phyloP scores from a whole-genome alignment of 30 jellyfish, hydroid and myxozoan species.

The Cassiopea xamachana region DNA sequence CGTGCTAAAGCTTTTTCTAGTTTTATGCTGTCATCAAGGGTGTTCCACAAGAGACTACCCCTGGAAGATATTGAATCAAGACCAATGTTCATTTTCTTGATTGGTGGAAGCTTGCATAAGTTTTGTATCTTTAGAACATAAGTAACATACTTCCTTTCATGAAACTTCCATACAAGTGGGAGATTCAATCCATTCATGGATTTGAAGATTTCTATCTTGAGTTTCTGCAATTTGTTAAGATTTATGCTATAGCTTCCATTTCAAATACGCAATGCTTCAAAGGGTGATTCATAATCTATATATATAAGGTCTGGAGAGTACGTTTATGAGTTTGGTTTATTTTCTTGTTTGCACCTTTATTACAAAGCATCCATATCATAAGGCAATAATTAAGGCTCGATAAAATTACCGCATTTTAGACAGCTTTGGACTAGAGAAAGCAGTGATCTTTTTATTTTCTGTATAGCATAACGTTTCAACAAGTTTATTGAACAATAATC shows the following conservation, averaged over 20 bases:
- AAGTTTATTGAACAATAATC: too few relatives aligned
- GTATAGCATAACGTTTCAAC: too few relatives aligned
- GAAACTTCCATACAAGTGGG: constrained; percentile 18
- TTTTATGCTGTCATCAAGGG: neutral
- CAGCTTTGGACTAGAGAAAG: too few relatives aligned
- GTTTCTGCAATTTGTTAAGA: constrained; percentile 5
- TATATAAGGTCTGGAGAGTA: too few relatives aligned
- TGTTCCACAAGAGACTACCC: neutral
- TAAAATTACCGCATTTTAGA: too few relatives aligned
- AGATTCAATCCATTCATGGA: constrained; percentile 19
- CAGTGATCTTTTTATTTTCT: too few relatives aligned
- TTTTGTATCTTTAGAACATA: neutral
- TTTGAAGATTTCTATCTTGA: constrained; percentile 7
- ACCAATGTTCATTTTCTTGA: neutral
- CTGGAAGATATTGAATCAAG: neutral
- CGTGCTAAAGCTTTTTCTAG: neutral
- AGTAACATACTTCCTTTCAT: neutral
- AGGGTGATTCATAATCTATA: neutral
- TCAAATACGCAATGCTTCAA: constrained; percentile 4
- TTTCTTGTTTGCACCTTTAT: too few relatives aligned
- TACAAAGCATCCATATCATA: too few relatives aligned
- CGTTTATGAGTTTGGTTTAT: too few relatives aligned
- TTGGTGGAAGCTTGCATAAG: constrained; percentile 1
- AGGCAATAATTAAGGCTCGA: too few relatives aligned
- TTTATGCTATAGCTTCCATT: neutral